Base-by-base conservation (phyloP, 2,888 invertebrate species). In the Lampropteryx suffumata region DNA sequence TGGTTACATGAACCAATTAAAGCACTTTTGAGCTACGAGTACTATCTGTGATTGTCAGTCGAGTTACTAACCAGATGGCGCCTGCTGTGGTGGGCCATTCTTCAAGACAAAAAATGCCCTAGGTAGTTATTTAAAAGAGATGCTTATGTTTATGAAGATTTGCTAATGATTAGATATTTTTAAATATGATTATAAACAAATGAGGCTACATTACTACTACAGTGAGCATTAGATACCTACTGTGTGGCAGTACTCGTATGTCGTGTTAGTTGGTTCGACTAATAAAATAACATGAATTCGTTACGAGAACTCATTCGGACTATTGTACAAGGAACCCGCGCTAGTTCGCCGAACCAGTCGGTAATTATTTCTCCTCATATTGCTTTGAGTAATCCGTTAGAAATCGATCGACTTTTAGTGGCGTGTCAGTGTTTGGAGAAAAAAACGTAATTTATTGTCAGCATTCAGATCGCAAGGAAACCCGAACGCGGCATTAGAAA, bases 401-500 rank as follows among this genome's bases (percentile, higher is more conserved):
- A 87, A 89, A 90, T 89, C 89, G 86, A 89, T 89, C 86, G 82
- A 77, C 74, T 84, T 89, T 89, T 89, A 89, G 84, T 87, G 82
- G 77, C 89, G 85, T 89, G 89, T 90, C 89, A 89, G 87, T 79
- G 82, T 86, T 89, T 84, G 79, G 86, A 87, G 71, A 75, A 75
- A 89, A 85, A 85, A 83, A 74, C 73, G 85, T 88, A 90, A 90
- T 90, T 90, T 89, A 90, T 89, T 83, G 87, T 82, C 85, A 82
- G 86, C 83, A 73, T 81, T 82, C 79, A 81, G 81, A 87, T 88
- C 85, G 85, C 85, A 75, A 84, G 85, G 82, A 84, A 88, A 87
- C 84, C 80, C 82, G 81, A 88, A 84, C 84, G 76, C 69, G 73
- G 79, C 78, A 80, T 83, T 87, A 84, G 86, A 87, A 86, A 90